phyloP scores from a whole-genome alignment of 1,140 invertebrate genomes.

The Brevipalpus yothersi region DNA sequence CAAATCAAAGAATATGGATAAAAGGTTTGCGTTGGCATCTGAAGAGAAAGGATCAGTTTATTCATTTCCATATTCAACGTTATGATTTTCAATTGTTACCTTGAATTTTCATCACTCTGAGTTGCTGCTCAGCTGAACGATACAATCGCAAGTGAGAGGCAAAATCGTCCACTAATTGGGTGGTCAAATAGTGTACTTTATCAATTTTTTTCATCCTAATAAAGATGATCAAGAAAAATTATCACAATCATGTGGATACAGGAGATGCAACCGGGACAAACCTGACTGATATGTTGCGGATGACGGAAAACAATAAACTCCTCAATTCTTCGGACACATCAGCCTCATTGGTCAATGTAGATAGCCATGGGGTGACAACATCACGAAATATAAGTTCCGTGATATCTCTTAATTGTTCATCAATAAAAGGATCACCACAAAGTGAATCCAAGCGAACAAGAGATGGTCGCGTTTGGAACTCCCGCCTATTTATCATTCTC shows the following conservation, averaged over 20 bases:
- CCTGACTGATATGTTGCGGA: slow-evolving; percentile 29
- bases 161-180: slow-evolving; percentile 61
- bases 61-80: too few species aligned
- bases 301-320: slow-evolving; percentile 25
- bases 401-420: slow-evolving; percentile 37
- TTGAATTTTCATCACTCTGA: slow-evolving; percentile 24
- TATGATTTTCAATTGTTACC: slow-evolving; percentile 13
- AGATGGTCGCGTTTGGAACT: background rate
- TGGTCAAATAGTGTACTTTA: slow-evolving; percentile 65
- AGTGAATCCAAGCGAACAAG: slow-evolving; percentile 13
- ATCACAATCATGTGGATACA: background rate
- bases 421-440: slow-evolving; percentile 38
- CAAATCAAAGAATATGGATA: slow-evolving; percentile 60
- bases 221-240: background rate
- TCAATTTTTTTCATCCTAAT: slow-evolving; percentile 56
- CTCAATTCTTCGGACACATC: slow-evolving; percentile 27
- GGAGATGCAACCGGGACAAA: slow-evolving; percentile 11
- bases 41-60: background rate
- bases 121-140: slow-evolving; percentile 37
- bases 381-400: slow-evolving; percentile 29
- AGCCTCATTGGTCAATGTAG: slow-evolving; percentile 26
- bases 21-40: slow-evolving; percentile 24
- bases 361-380: slow-evolving; percentile 53
- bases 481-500: background rate
- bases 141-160: slow-evolving; percentile 64